phyloP scores from a whole-genome alignment of 2,888 invertebrate genomes.

The Tricholauxania praeusta region DNA sequence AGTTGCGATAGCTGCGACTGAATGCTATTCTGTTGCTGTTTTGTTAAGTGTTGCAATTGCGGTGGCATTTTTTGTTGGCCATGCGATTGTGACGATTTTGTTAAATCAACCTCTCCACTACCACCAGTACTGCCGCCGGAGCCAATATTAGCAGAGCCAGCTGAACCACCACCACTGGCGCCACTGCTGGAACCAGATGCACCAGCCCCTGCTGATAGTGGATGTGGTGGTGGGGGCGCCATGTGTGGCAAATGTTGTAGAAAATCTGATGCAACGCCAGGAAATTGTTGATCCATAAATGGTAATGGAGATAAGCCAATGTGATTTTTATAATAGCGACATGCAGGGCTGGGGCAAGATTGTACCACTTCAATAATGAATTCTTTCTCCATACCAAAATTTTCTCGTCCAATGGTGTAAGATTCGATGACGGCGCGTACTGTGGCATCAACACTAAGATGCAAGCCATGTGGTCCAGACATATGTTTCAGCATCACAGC shows the following conservation, averaged over 20 bases:
- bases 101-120: constrained; percentile 62
- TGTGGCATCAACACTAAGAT: constrained; percentile 86
- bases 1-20: constrained; percentile 63
- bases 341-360: constrained; percentile 89
- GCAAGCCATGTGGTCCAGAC: constrained; percentile 88
- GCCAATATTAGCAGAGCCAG: constrained; percentile 47
- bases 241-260: constrained; percentile 73
- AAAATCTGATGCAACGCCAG: constrained; percentile 72
- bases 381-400: constrained; percentile 84
- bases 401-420: constrained; percentile 76
- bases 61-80: constrained; percentile 52
- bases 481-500: constrained; percentile 92
- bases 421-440: constrained; percentile 88
- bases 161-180: constrained; percentile 46
- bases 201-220: constrained; percentile 32
- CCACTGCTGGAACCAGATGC: constrained; percentile 45
- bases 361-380: constrained; percentile 90
- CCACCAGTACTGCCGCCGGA: constrained; percentile 46
- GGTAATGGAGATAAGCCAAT: constrained; percentile 71
- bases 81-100: constrained; percentile 55
- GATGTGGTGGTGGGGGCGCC: constrained; percentile 55
- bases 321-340: constrained; percentile 88
- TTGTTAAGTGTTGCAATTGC: constrained; percentile 63
- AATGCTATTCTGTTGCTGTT: constrained; percentile 63
- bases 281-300: constrained; percentile 67